Conservation (phyloP, 2,888 invertebrate genomes). For the Camponotus fellah region DNA sequence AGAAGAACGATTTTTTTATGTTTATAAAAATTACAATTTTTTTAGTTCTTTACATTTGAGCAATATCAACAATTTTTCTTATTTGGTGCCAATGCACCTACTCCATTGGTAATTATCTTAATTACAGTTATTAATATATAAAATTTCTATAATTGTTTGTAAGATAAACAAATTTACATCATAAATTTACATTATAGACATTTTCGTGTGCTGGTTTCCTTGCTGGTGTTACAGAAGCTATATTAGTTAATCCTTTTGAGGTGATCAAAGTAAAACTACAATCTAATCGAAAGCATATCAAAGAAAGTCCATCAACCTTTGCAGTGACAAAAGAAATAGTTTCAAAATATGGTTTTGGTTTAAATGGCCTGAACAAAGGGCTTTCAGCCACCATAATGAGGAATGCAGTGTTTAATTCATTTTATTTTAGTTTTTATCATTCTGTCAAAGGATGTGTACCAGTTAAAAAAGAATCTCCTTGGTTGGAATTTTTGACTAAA, state of each 20-base stretch:
- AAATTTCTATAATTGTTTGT: background rate
- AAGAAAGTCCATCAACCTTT: constrained; percentile 92
- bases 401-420: constrained; percentile 96
- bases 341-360: constrained; percentile 92
- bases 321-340: constrained; percentile 93
- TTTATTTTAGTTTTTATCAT: constrained; percentile 98
- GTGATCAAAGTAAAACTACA: constrained; percentile 97
- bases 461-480: constrained; percentile 89
- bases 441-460: constrained; percentile 93
- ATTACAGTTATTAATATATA: constrained; percentile 4
- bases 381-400: constrained; percentile 95
- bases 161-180: background rate
- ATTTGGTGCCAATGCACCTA: constrained; percentile 92
- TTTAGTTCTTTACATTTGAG: constrained; percentile 96
- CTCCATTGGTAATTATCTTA: constrained; percentile 90
- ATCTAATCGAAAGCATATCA: constrained; percentile 90
- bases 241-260: constrained; percentile 97
- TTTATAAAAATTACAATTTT: constrained; percentile 67
- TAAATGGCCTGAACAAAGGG: constrained; percentile 94
- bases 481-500: constrained; percentile 91
- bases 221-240: constrained; percentile 96
- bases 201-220: constrained; percentile 95
- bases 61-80: constrained; percentile 95
- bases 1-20: constrained; percentile 5
- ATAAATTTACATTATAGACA: constrained; percentile 93